Base-by-base conservation (phyloP, 2,888 invertebrate species). In the Eugnorisma glareosa region DNA sequence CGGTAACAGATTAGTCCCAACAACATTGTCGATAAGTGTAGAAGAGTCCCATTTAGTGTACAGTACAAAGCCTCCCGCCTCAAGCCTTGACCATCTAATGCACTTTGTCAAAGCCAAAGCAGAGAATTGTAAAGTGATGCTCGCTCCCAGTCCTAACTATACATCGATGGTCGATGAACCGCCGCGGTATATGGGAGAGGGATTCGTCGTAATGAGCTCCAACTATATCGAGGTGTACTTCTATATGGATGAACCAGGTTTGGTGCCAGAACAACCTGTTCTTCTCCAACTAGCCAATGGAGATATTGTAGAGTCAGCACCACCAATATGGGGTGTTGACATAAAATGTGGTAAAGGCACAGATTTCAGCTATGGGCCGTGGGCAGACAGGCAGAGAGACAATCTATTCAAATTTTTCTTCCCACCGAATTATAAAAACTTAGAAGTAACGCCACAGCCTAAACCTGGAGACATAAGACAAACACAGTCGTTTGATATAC, bases 331-430 rank as follows among this genome's bases (percentile, higher is more conserved):
- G 99, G 99, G 99, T 11, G 98, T 99, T 24, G 99, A 99, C 93
- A 98, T 99, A 74, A 99, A 99, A 94, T 99, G 99, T 92, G 98
- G 99, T 0, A 99, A 99, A 95, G 99, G 99, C 84, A 99, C 99
- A 5, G 99, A 99, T 92, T 99, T 99, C 90, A 99, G 99, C 94
- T 99, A 99, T 92, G 99, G 99, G 0, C 99, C 99, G 0, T 99
- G 99, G 99, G 99, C 99, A 6, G 99, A 99, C 93, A 97, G 99
- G 71, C 99, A 99, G 93, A 97, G 99, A 84, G 99, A 99, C 92
- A 98, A 99, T 94, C 97, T 99, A 51, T 99, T 99, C 95, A 99
- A 98, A 95, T 99, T 99, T 94, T 99, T 99, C 96, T 99, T 98
- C 93, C 99, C 99, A 13, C 98, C 98, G 84, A 98, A 98, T 93